Conservation (phyloP, 2,888 invertebrate genomes). For the Tuberolachnus salignus region DNA sequence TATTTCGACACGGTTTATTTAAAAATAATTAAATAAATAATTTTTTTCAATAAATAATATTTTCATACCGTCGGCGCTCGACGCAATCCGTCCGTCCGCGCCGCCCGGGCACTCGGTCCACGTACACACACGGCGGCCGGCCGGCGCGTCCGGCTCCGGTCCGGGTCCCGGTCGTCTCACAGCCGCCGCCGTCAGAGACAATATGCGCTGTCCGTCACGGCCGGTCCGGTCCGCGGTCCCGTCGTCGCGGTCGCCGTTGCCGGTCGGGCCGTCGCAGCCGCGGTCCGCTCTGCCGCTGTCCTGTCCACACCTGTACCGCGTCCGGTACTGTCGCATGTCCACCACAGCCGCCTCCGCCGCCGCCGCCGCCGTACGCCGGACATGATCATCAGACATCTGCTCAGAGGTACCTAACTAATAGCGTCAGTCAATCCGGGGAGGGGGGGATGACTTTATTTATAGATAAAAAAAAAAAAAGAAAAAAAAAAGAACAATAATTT, state of each 20-base stretch:
- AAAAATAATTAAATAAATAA: too few species aligned
- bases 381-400: slow-evolving; percentile 54
- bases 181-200: not conserved
- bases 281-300: not conserved
- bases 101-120: not conserved
- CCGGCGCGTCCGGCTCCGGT: not conserved
- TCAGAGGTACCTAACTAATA: slow-evolving; percentile 51
- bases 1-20: too few species aligned
- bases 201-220: slow-evolving; percentile 29
- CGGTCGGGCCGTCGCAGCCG: not conserved
- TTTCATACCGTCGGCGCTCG: too few species aligned
- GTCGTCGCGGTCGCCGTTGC: not conserved
- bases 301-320: not conserved
- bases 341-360: not conserved
- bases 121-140: too few species aligned
- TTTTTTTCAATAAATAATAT: too few species aligned
- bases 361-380: not conserved
- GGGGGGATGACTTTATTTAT: too few species aligned
- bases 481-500: too few species aligned
- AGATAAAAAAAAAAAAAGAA: too few species aligned
- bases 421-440: too few species aligned
- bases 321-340: slow-evolving; percentile 13
- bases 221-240: not conserved
- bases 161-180: not conserved
- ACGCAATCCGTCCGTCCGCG: too few species aligned